Evolutionary conservation across 2,113 vertebrate species (phyloP).

Genomic region (Cacatua alba): DNA sequence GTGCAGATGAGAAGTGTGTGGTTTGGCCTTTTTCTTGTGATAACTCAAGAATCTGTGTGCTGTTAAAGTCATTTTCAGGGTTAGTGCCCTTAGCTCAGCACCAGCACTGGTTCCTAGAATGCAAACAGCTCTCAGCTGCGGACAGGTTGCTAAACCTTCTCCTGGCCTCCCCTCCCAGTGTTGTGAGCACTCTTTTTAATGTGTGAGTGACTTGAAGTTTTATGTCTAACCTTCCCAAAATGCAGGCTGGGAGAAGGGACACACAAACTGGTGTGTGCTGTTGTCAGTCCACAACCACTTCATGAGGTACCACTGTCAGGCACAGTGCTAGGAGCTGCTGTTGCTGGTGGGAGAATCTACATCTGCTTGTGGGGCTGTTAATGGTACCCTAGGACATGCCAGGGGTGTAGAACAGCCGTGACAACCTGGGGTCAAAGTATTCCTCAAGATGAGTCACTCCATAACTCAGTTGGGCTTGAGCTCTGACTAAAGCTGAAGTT

Average conservation of each 20-base stretch:
- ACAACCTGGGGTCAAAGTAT: neutral
- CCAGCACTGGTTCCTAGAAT: neutral
- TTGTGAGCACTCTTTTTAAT: neutral
- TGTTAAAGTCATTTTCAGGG: neutral
- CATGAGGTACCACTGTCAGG: neutral
- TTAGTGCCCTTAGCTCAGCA: neutral
- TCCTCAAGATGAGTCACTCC: neutral
- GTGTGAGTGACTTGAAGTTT: neutral
- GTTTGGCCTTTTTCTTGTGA: neutral
- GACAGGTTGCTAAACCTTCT: neutral
- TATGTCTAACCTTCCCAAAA: neutral
- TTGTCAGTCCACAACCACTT: neutral
- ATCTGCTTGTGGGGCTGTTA: neutral
- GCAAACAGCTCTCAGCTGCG: neutral
- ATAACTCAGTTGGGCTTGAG: neutral
- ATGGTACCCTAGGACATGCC: neutral
- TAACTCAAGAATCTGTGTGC: neutral
- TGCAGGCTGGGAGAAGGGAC: neutral
- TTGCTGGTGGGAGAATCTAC: neutral
- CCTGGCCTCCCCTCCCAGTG: neutral
- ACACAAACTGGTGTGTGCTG: neutral
- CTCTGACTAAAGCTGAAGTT: neutral
- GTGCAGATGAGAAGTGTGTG: neutral
- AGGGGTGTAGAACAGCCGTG: neutral
- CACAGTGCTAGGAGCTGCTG: neutral